These are phyloP conservation scores for Drosophila orosa DNA, from an alignment of 1,140 invertebrate genomes.

Conservation along the genomic window DNA sequence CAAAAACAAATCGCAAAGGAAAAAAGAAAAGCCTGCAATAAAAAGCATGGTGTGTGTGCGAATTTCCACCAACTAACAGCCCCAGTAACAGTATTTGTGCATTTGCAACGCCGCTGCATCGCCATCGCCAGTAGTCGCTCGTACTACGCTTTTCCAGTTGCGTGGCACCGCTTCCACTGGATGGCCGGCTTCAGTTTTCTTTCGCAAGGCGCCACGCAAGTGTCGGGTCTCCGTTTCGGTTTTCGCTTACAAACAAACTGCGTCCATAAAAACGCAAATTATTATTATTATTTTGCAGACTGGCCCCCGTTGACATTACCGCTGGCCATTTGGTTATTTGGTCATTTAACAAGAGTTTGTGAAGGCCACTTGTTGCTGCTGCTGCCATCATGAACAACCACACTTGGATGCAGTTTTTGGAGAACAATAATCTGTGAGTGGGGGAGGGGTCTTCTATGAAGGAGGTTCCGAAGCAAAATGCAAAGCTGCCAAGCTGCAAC, in stretches of 20 bases:
- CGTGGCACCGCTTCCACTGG: conserved; percentile 67
- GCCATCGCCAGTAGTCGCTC: conserved; percentile 28
- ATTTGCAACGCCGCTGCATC: conserved; percentile 57
- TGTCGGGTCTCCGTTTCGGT: conserved; percentile 1
- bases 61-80: conserved; percentile 34
- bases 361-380: conserved; percentile 33
- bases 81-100: background rate
- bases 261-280: conserved; percentile 10
- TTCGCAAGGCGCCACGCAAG: conserved; percentile 39
- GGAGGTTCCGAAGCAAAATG: conserved; percentile 20
- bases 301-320: conserved; percentile 12
- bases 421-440: conserved; percentile 73
- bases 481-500: conserved; percentile 21
- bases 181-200: conserved; percentile 49
- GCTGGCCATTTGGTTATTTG: conserved; percentile 6
- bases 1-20: background rate
- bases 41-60: background rate
- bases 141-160: conserved; percentile 71
- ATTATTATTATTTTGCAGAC: conserved; percentile 7
- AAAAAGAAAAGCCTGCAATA: background rate
- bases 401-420: conserved; percentile 63
- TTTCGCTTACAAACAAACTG: background rate
- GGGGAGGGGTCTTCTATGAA: background rate
- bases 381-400: conserved; percentile 40
- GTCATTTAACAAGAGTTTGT: background rate